Percentiles rank a stretch among this genome's conserved stretches.
These are phyloP conservation scores for Tympanoctomys barrerae DNA, from an alignment of 2,797 vertebrate genomes.

Conservation along the genomic window DNA sequence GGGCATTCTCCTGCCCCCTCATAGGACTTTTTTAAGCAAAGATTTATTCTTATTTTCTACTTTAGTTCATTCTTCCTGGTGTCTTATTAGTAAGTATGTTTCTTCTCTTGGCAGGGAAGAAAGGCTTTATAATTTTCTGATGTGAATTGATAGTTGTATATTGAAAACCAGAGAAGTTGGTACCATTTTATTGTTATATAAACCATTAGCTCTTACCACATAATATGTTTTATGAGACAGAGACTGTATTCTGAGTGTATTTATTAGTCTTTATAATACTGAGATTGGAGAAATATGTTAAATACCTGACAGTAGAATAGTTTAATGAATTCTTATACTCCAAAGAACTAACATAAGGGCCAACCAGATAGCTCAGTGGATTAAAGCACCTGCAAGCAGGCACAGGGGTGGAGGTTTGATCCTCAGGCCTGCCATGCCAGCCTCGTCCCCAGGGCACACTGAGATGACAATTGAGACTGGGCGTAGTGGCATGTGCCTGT, in stretches of 20 bases:
- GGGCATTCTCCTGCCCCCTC: neutral
- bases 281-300: conserved; percentile 8
- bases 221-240: neutral
- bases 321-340: conserved; percentile 22
- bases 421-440: no score
- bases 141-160: conserved; percentile 16
- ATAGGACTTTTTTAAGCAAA: conserved; percentile 7
- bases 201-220: neutral
- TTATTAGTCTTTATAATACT: conserved; percentile 27
- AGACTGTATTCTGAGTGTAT: neutral
- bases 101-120: neutral
- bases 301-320: neutral
- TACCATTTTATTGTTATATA: conserved; percentile 41
- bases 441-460: no score
- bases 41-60: neutral
- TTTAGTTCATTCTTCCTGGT: conserved; percentile 27
- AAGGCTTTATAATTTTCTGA: conserved; percentile 5
- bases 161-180: conserved; percentile 18
- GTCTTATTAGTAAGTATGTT: neutral
- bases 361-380: no score
- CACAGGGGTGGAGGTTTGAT: no score
- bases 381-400: no score
- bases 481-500: no score
- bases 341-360: no score
- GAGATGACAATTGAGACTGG: no score